Conservation (phyloP, 2,113 vertebrate genomes). For the Callospermophilus lateralis region DNA sequence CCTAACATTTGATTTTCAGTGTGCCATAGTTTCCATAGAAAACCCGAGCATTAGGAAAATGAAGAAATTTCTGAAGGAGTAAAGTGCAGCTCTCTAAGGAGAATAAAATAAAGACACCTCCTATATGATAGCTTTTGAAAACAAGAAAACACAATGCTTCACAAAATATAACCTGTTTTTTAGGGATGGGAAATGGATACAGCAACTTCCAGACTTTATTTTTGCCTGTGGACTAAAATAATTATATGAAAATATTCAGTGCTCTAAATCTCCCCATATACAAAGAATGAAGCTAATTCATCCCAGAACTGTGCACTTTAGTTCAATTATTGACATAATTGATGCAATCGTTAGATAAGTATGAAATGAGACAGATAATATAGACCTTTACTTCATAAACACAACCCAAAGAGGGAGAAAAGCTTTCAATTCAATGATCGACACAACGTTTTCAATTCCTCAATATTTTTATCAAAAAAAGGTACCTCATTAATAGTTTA, state of each 20-base stretch:
- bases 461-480: slow-evolving; percentile 9
- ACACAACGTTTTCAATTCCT: not conserved
- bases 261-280: not conserved
- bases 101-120: not conserved
- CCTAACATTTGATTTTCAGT: not conserved
- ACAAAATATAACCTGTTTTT: not conserved
- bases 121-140: not conserved
- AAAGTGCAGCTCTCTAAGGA: not conserved
- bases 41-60: not conserved
- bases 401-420: not conserved
- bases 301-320: not conserved
- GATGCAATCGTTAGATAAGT: slow-evolving; percentile 39
- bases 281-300: not conserved
- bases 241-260: not conserved
- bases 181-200: not conserved
- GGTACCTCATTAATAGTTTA: not conserved
- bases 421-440: not conserved
- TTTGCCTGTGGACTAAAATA: not conserved
- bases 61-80: not conserved
- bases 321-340: slow-evolving; percentile 28
- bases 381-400: not conserved
- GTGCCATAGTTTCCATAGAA: not conserved
- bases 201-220: not conserved
- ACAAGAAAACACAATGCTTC: not conserved
- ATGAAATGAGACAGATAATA: not conserved